These are phyloP conservation scores for Asarcornis scutulata DNA, from an alignment of 2,113 vertebrate genomes.

Conservation along the genomic window DNA sequence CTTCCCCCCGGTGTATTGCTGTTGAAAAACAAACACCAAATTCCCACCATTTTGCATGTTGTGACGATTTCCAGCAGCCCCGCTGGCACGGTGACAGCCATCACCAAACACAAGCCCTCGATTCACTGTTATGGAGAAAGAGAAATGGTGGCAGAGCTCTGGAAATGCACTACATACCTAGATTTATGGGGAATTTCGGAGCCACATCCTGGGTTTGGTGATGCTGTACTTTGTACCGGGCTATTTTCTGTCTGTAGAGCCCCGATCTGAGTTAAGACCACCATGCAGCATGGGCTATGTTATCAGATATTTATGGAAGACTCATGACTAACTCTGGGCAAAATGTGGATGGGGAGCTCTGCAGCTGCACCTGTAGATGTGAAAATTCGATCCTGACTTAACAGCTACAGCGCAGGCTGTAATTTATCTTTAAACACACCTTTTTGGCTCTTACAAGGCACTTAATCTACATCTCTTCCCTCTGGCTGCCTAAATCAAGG, in stretches of 20 bases:
- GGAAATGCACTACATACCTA: not conserved
- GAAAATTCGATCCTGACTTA: not conserved
- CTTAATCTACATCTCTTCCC: not conserved
- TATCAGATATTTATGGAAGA: not conserved
- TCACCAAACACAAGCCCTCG: not conserved
- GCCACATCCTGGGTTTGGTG: not conserved
- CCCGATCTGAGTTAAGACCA: not conserved
- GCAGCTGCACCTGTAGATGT: not conserved
- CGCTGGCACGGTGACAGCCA: not conserved
- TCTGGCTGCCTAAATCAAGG: not conserved
- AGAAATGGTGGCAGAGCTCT: not conserved
- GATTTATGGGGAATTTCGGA: not conserved
- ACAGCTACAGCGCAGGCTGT: not conserved
- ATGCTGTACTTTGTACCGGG: not conserved
- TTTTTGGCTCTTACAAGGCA: not conserved
- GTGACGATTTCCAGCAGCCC: constrained; percentile 12
- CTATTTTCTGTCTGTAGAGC: not conserved
- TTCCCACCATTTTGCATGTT: not conserved
- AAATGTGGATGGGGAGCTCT: not conserved
- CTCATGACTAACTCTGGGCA: not conserved
- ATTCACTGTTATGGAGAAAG: not conserved
- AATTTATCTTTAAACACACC: not conserved
- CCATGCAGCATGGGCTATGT: not conserved
- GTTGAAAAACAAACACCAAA: constrained; percentile 9
- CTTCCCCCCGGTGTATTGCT: not conserved